phyloP scores from a whole-genome alignment of 2,888 invertebrate species.

The Hemicrepidius hirtus region DNA sequence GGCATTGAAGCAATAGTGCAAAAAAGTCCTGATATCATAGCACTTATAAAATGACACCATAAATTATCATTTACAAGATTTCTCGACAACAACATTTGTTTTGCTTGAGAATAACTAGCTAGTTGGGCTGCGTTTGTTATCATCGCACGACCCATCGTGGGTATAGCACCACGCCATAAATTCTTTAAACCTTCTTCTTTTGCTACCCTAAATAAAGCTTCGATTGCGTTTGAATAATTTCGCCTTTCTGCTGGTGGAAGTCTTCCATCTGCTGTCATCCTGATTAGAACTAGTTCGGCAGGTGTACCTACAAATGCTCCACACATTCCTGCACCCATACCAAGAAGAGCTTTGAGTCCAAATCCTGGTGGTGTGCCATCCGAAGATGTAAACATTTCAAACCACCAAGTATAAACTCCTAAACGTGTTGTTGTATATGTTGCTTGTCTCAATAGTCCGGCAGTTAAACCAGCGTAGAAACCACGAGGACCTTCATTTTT shows the following conservation, averaged over 20 bases:
- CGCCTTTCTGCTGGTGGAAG: constrained; percentile 91
- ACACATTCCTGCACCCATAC: constrained; percentile 88
- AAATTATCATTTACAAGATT: constrained; percentile 80
- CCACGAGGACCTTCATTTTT: constrained; percentile 90
- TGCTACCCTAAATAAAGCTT: constrained; percentile 88
- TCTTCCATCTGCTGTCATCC: constrained; percentile 99
- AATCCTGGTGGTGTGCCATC: constrained; percentile 88
- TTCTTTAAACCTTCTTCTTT: constrained; percentile 87
- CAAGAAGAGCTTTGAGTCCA: constrained; percentile 86
- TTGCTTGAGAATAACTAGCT: constrained; percentile 96
- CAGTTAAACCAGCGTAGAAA: constrained; percentile 94
- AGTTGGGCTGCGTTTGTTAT: constrained; percentile 99
- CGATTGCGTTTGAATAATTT: constrained; percentile 94
- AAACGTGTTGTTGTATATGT: constrained; percentile 98
- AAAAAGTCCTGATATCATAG: constrained; percentile 97
- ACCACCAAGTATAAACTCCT: constrained; percentile 94
- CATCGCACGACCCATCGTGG: constrained; percentile 94
- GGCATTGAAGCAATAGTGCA: constrained; percentile 99
- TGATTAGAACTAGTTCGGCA: constrained; percentile 95
- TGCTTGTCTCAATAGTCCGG: constrained; percentile 95
- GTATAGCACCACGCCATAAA: constrained; percentile 93
- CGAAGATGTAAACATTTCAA: constrained; percentile 76
- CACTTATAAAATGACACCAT: constrained; percentile 92
- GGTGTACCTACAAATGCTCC: constrained; percentile 97
- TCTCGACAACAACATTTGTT: constrained; percentile 79